Base-by-base conservation (phyloP, 2,113 vertebrate species). In the Neolamprologus toae region DNA sequence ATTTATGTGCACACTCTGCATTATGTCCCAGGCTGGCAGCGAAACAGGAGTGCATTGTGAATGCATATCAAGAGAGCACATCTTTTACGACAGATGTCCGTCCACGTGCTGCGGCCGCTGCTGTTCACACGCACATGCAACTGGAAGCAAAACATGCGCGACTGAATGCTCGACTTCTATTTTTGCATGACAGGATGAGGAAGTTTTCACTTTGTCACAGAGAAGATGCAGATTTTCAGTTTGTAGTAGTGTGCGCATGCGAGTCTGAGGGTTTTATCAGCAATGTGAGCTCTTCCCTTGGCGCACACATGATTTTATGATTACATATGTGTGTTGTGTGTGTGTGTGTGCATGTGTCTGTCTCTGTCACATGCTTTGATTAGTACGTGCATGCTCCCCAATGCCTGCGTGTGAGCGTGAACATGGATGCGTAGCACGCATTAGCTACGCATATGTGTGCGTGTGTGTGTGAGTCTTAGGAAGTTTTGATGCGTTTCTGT, bases 401-500 rank as follows among this genome's bases (percentile, higher is more conserved):
- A 35, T 81, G 80, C 71, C 31, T 35, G 63, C n/a, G 54, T 80
- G 78, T 55, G 81, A 47, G 81, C 79, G 21, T 55, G 81, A 47
- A 85, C 51, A 35, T 83, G 53, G 35, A 28, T 7, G 53, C 19
- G 8, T 59, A 21, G 47, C 23, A 35, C 10, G n/a, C 55, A 35
- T 31, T 14, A 23, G 66, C 33, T 21, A 47, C n/a, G 78, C 61
- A 26, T 84, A 86, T 55, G 87, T 84, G 81, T 31, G 80, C 54
- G 71, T 42, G 59, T 80, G 66, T 84, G 81, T 55, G 66, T 82
- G 80, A 47, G 59, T 42, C 84, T 86, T 42, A 26, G 92, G 92
- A 94, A 92, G 93, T 96, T 95, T 95, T 95, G 93, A 95, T 95
- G 95, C 88, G 81, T 96, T 92, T 96, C 92, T 93, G 96, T 96